Percentiles rank a stretch among this genome's conserved stretches.
phyloP scores from a whole-genome alignment of 2,797 vertebrate species.

The Neopelma chrysocephalum region DNA sequence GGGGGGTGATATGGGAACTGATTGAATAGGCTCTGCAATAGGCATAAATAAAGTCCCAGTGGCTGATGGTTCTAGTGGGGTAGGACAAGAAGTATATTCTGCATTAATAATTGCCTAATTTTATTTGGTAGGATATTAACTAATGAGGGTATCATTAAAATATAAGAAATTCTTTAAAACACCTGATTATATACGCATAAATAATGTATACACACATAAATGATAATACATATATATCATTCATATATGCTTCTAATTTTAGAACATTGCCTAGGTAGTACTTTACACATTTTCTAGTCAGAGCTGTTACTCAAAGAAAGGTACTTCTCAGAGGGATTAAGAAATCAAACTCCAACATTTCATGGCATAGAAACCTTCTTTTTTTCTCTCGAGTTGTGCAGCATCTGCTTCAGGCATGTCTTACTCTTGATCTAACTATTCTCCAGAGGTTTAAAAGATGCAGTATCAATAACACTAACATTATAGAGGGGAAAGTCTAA shows the following conservation, averaged over 20 bases:
- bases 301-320: not conserved
- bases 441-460: not conserved
- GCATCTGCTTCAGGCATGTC: not conserved
- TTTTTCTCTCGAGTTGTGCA: not conserved
- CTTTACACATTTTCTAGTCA: not conserved
- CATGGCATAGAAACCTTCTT: not conserved
- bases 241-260: not conserved
- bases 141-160: not conserved
- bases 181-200: not conserved
- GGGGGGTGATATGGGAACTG: not conserved
- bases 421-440: not conserved
- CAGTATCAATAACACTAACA: not conserved
- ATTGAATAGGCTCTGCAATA: not conserved
- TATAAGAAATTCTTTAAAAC: not conserved
- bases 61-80: not conserved
- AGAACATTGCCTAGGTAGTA: not conserved
- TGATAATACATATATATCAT: not conserved
- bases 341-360: not conserved
- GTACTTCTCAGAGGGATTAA: not conserved
- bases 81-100: not conserved
- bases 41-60: not conserved
- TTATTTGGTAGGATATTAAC: not conserved
- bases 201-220: not conserved
- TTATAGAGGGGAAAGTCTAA: not conserved
- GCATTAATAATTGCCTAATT: not conserved